Evolutionary conservation across 2,888 invertebrate species (phyloP).

Genomic region (Allygus modestus): DNA sequence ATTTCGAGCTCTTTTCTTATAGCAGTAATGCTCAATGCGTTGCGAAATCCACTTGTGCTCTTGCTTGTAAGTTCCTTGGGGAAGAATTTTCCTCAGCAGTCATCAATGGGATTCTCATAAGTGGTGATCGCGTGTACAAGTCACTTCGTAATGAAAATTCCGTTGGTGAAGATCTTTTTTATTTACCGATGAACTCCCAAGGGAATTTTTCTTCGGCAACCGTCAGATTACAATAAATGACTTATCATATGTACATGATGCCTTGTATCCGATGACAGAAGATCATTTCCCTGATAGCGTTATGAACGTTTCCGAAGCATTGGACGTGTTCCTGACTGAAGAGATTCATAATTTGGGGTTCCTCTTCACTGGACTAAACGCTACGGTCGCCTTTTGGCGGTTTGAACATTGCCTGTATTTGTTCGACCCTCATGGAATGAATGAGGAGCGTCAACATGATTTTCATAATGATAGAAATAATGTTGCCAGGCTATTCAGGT

Average conservation of each 20-base stretch:
- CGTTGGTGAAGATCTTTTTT: background rate
- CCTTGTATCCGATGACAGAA: background rate
- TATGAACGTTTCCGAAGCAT: background rate
- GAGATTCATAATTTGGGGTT: background rate
- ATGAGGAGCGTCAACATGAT: background rate
- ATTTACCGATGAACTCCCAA: slow-evolving; percentile 30
- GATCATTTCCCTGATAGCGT: background rate
- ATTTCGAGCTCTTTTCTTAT: background rate
- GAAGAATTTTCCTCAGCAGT: slow-evolving; percentile 1
- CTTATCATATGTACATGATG: background rate
- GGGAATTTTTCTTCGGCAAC: background rate
- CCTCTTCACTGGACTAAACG: slow-evolving; percentile 11
- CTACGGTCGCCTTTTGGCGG: background rate
- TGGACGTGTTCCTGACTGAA: background rate
- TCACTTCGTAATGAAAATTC: background rate
- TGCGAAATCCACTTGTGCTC: background rate
- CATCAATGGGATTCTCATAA: background rate
- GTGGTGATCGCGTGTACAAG: background rate
- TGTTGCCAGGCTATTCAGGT: background rate
- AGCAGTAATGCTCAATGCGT: slow-evolving; percentile 43
- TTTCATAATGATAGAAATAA: background rate
- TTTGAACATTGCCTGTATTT: background rate
- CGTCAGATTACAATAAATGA: background rate
- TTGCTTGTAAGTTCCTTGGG: background rate
- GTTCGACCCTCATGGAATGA: slow-evolving; percentile 6